Percentiles rank a stretch among this genome's conserved stretches.
Evolutionary conservation across 2,888 invertebrate genomes (phyloP).

Genomic region (Eupithecia tripunctaria): DNA sequence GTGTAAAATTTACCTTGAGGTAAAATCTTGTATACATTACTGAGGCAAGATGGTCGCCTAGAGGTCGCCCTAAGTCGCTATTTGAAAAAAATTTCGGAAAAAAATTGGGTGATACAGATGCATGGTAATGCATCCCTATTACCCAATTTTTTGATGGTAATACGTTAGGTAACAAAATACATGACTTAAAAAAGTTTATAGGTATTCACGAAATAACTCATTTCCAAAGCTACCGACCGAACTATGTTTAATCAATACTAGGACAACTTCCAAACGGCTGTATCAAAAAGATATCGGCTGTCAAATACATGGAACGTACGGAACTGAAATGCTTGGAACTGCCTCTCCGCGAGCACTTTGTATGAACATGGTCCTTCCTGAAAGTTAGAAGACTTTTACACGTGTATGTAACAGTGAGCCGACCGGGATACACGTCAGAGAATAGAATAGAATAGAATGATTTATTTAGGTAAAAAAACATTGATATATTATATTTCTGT

Average conservation of each 20-base stretch:
- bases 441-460: too few species aligned
- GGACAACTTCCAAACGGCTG: background rate
- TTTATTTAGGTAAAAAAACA: too few species aligned
- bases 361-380: slow-evolving; percentile 23
- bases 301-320: slow-evolving; percentile 9
- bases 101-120: too few species aligned
- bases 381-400: slow-evolving; percentile 8
- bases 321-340: slow-evolving; percentile 18
- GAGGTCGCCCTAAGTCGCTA: too few species aligned
- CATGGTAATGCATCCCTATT: too few species aligned
- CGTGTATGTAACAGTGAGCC: background rate
- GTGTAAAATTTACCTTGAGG: background rate
- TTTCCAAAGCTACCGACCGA: background rate
- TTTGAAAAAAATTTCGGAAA: too few species aligned
- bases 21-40: background rate
- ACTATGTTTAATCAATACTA: background rate
- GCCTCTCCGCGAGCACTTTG: slow-evolving; percentile 23
- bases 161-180: background rate
- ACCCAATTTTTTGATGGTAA: background rate
- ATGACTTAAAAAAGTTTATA: background rate
- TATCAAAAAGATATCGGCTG: slow-evolving; percentile 12
- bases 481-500: too few species aligned
- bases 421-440: background rate
- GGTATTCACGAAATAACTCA: background rate
- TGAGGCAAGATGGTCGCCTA: too few species aligned